A percentile compares a stretch with the other conserved stretches of the same genome.
phyloP scores from a whole-genome alignment of 2,797 vertebrate genomes.

The Manis pentadactyla region DNA sequence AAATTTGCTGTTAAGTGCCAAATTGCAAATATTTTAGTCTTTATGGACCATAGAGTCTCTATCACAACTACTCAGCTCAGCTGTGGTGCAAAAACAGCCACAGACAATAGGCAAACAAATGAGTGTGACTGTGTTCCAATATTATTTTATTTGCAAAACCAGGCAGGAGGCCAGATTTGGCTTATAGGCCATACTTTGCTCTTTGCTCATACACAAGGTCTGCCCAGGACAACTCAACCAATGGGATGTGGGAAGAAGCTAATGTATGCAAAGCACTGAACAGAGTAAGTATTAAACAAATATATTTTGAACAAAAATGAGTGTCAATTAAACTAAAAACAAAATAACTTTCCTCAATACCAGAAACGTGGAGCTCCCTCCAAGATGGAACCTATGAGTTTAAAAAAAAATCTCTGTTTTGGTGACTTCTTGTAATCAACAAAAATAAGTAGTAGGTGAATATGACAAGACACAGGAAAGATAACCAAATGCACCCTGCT shows the following conservation, averaged over 20 bases:
- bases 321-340: not conserved
- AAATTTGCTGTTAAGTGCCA: not conserved
- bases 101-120: not conserved
- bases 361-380: not conserved
- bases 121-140: not conserved
- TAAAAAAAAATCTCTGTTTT: not conserved
- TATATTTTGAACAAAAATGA: slow-evolving; percentile 2
- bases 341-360: not conserved
- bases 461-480: not conserved
- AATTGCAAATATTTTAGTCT: slow-evolving; percentile 16
- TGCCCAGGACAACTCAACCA: slow-evolving; percentile 18
- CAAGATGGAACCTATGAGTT: not conserved
- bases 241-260: not conserved
- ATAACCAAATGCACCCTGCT: not conserved
- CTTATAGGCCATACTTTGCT: not conserved
- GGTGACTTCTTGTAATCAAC: not conserved
- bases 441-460: slow-evolving; percentile 13
- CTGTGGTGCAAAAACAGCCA: not conserved
- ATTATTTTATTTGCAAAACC: slow-evolving; percentile 54
- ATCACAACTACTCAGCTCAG: not conserved
- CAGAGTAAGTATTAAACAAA: slow-evolving; percentile 13
- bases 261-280: not conserved
- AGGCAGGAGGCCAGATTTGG: not conserved
- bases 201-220: not conserved
- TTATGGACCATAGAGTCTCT: not conserved